Evolutionary conservation across 2,113 vertebrate species (phyloP).

Genomic region (Catharus minimus): DNA sequence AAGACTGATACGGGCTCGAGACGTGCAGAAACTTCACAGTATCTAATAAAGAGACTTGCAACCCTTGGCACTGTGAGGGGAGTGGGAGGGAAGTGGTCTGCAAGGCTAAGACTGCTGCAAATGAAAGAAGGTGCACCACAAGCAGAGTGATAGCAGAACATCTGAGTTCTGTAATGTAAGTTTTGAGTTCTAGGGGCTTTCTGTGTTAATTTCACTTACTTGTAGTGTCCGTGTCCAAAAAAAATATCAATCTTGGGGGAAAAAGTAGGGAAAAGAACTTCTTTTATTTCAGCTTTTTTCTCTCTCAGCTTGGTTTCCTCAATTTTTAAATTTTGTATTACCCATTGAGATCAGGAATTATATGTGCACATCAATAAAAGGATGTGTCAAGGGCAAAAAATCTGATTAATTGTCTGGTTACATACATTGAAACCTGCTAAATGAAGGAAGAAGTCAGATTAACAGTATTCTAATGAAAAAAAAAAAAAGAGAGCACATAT

Average conservation of each 20-base stretch:
- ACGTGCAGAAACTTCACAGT: neutral
- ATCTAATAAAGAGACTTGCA: neutral
- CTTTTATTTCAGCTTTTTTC: neutral
- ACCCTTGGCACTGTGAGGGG: neutral
- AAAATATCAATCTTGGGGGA: neutral
- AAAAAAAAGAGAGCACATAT: neutral
- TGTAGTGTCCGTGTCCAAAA: neutral
- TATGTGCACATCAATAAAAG: neutral
- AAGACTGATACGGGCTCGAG: neutral
- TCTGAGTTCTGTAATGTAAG: neutral
- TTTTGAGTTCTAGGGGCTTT: neutral
- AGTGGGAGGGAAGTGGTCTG: neutral
- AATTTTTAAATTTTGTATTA: neutral
- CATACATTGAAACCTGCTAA: neutral
- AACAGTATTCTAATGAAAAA: neutral
- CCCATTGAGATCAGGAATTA: neutral
- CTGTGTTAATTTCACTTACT: neutral
- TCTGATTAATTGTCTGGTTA: neutral
- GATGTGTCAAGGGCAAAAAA: neutral
- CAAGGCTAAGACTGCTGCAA: neutral
- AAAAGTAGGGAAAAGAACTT: neutral
- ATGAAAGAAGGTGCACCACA: neutral
- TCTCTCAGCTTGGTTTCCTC: neutral
- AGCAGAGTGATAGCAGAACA: neutral
- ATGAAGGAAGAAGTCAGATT: neutral